phyloP scores from a whole-genome alignment of 2,797 vertebrate species.

The Acestrorhynchus altus region DNA sequence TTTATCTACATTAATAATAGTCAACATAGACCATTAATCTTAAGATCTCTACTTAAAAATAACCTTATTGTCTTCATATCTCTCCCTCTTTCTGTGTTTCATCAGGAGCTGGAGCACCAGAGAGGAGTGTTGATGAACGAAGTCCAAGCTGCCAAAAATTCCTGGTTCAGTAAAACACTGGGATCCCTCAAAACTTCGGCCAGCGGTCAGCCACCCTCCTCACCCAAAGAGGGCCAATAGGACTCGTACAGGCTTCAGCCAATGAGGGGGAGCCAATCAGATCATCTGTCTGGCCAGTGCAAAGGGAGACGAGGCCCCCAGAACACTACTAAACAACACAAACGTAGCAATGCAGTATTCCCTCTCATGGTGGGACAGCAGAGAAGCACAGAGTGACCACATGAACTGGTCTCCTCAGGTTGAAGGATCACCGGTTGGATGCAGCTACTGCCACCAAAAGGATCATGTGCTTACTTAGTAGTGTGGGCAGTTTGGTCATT shows the following conservation, averaged over 20 bases:
- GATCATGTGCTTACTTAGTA: neutral
- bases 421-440: neutral
- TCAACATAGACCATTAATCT: no score
- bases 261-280: neutral
- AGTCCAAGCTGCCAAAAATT: slow-evolving; percentile 98
- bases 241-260: slow-evolving; percentile 45
- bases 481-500: neutral
- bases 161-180: slow-evolving; percentile 99
- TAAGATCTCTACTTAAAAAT: no score
- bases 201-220: slow-evolving; percentile 78
- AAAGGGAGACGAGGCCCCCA: slow-evolving; percentile 48
- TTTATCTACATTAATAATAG: no score
- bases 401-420: neutral
- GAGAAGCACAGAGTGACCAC: neutral
- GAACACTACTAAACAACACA: slow-evolving; percentile 62
- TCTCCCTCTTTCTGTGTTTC: neutral
- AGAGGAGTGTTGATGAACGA: slow-evolving; percentile 95
- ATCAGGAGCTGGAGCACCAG: slow-evolving; percentile 96
- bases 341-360: slow-evolving; percentile 72
- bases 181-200: slow-evolving; percentile 94
- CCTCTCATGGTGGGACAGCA: slow-evolving; percentile 56
- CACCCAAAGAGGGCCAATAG: slow-evolving; percentile 91
- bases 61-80: neutral
- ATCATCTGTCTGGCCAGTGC: slow-evolving; percentile 35
- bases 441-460: neutral